phyloP scores from a whole-genome alignment of 2,888 invertebrate species.

The Sceliomorpha sp. region DNA sequence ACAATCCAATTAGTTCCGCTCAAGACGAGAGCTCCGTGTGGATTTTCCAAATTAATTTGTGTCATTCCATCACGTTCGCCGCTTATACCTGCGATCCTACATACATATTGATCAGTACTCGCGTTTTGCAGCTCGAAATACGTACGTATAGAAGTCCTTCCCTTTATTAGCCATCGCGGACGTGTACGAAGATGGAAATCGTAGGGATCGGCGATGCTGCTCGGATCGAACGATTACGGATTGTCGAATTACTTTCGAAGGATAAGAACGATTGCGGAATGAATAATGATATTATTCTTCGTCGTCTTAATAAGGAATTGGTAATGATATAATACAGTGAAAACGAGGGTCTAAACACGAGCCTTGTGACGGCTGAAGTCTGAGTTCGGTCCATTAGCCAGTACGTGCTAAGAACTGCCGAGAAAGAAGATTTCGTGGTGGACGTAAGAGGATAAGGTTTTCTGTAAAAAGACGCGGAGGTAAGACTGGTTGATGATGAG shows the following conservation, averaged over 20 bases:
- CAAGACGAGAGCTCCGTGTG: neutral
- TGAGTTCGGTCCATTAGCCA: conserved; percentile 61
- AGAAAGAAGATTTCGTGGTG: conserved; percentile 58
- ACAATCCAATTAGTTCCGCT: conserved; percentile 7
- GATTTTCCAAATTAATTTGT: conserved; percentile 1
- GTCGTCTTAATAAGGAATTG: conserved; percentile 9
- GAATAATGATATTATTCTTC: conserved; percentile 21
- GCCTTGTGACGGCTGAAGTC: conserved; percentile 22
- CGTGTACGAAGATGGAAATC: no score
- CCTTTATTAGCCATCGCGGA: no score
- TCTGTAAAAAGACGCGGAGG: conserved; percentile 63
- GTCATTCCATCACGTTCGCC: neutral
- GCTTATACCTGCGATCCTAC: neutral
- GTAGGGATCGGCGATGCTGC: no score
- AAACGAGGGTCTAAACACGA: conserved; percentile 41
- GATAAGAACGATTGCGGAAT: conserved; percentile 6
- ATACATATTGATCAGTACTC: neutral
- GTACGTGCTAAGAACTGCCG: conserved; percentile 60
- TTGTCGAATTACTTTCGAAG: neutral
- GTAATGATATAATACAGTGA: conserved; percentile 30
- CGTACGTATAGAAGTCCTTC: no score
- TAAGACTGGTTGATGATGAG: conserved; percentile 73
- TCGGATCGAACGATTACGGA: no score
- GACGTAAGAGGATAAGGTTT: conserved; percentile 64
- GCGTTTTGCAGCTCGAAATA: no score